Percentiles rank a stretch among this genome's conserved stretches.
These are phyloP conservation scores for Branchipolynoe longqiensis DNA, from an alignment of 2,888 invertebrate genomes.

Conservation along the genomic window DNA sequence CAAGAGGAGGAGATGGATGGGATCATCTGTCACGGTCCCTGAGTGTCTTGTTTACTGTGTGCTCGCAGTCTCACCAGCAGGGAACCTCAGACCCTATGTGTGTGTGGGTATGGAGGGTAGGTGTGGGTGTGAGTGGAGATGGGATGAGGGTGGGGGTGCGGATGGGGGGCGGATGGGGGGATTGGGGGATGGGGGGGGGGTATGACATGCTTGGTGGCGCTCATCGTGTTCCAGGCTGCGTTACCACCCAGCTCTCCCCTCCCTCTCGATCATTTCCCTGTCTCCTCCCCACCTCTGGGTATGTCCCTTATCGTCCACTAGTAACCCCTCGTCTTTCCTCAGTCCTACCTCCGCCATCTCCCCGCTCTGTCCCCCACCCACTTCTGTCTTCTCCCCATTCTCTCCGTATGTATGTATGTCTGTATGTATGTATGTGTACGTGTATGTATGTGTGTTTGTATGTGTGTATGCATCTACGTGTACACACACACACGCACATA, in stretches of 20 bases:
- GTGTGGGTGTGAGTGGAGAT: background rate
- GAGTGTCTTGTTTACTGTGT: slow-evolving; percentile 20
- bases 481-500: too few relatives aligned
- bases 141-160: background rate
- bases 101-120: background rate
- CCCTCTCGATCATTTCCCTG: background rate
- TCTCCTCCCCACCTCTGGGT: background rate
- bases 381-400: too few relatives aligned
- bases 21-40: slow-evolving; percentile 3
- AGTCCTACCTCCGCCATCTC: too few relatives aligned
- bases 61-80: slow-evolving; percentile 5
- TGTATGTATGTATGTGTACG: too few relatives aligned
- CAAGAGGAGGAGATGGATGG: background rate
- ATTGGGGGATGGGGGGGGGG: slow-evolving; percentile 1
- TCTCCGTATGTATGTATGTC: too few relatives aligned
- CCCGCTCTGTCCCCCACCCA: too few relatives aligned
- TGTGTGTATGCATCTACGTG: too few relatives aligned
- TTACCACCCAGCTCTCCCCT: background rate
- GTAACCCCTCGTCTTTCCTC: too few relatives aligned
- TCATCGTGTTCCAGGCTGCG: slow-evolving; percentile 45
- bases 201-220: slow-evolving; percentile 46
- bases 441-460: too few relatives aligned
- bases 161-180: background rate
- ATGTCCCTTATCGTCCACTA: too few relatives aligned
- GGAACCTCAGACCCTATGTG: too few relatives aligned